These are phyloP conservation scores for Tachystola acroxantha DNA, from an alignment of 2,888 invertebrate genomes.

Conservation along the genomic window DNA sequence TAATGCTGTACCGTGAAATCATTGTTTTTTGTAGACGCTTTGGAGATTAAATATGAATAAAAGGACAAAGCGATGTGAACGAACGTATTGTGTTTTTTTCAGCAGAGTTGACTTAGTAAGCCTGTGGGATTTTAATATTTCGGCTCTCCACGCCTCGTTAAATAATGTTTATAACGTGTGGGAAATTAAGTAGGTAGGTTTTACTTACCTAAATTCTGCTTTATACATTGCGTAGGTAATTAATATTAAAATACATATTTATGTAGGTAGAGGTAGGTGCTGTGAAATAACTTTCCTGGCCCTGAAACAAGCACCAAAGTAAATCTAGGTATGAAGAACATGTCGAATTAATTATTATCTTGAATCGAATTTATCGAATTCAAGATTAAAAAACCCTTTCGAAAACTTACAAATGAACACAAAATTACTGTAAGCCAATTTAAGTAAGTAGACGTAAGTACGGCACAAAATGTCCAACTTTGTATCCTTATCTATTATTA, in stretches of 20 bases:
- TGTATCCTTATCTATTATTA: conserved; percentile 17
- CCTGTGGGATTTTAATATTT: conserved; percentile 56
- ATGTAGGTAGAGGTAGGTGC: too few species aligned
- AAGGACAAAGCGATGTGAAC: conserved; percentile 65
- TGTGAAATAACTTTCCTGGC: too few species aligned
- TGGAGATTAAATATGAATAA: conserved; percentile 74
- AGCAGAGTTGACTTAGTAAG: conserved; percentile 56
- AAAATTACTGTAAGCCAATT: conserved; percentile 1
- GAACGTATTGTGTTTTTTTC: conserved; percentile 52
- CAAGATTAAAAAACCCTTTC: conserved; percentile 1
- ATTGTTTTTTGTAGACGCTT: conserved; percentile 71
- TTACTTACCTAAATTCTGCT: not conserved
- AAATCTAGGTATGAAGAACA: too few species aligned
- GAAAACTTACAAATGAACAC: not conserved
- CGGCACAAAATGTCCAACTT: conserved; percentile 10
- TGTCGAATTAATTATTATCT: too few species aligned
- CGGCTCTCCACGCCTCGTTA: conserved; percentile 42
- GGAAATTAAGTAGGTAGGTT: conserved; percentile 33
- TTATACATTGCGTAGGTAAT: too few species aligned
- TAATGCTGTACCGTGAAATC: conserved; percentile 76
- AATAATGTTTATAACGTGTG: conserved; percentile 41
- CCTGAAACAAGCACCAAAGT: too few species aligned
- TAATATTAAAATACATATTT: too few species aligned
- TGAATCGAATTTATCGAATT: too few species aligned
- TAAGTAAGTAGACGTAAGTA: too few species aligned